Conservation (phyloP, 1,140 invertebrate species). For the Trialeurodes vaporariorum region DNA sequence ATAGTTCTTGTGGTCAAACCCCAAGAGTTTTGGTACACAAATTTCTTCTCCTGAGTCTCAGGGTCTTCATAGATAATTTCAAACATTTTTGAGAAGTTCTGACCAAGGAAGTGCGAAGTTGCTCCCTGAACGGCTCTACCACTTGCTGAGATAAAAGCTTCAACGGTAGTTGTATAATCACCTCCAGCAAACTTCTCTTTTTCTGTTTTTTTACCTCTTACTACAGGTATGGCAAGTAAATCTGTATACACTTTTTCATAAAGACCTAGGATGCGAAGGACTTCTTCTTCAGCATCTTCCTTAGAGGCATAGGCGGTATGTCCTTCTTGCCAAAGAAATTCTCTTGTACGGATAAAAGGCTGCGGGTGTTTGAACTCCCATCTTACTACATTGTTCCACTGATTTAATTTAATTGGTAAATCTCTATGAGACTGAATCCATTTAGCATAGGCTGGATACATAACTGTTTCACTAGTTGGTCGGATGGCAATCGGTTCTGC, state of each 20-base stretch:
- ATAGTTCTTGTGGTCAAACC: slow-evolving; percentile 93
- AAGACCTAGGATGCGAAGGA: slow-evolving; percentile 54
- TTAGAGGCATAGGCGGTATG: slow-evolving; percentile 83
- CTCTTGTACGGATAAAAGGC: slow-evolving; percentile 91
- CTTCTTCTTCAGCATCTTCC: slow-evolving; percentile 82
- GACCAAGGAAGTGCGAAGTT: slow-evolving; percentile 95
- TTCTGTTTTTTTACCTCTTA: slow-evolving; percentile 92
- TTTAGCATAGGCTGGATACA: slow-evolving; percentile 98
- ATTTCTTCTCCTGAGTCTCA: slow-evolving; percentile 77
- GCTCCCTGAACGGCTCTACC: slow-evolving; percentile 92
- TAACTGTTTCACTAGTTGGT: slow-evolving; percentile 97
- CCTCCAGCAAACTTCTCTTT: slow-evolving; percentile 99
- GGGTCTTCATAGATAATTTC: slow-evolving; percentile 91
- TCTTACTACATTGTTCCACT: slow-evolving; percentile 98
- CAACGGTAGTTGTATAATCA: slow-evolving; percentile 94
- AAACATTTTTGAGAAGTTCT: slow-evolving; percentile 99
- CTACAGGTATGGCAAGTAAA: slow-evolving; percentile 86
- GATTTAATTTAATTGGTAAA: slow-evolving; percentile 90
- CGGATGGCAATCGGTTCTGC: slow-evolving; percentile 97
- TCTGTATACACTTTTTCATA: slow-evolving; percentile 74
- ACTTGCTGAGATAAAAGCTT: slow-evolving; percentile 88
- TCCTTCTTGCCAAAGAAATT: slow-evolving; percentile 99
- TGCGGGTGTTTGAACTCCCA: slow-evolving; percentile 99
- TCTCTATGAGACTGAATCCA: slow-evolving; percentile 98
- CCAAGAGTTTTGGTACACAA: slow-evolving; percentile 97